These are phyloP conservation scores for Ia io DNA, from an alignment of 2,113 vertebrate genomes.

Conservation along the genomic window DNA sequence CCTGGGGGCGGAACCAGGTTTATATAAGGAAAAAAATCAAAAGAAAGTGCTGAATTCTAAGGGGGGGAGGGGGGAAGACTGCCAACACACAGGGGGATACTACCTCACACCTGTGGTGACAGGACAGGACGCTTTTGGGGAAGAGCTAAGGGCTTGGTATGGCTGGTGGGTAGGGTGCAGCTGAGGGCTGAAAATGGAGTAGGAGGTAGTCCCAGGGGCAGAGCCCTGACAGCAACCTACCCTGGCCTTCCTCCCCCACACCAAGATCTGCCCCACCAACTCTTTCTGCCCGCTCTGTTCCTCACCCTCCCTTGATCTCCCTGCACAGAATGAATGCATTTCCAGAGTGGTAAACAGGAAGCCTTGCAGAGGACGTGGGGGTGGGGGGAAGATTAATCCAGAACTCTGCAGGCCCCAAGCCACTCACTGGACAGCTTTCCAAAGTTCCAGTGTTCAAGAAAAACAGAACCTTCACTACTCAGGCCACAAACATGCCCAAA, in stretches of 20 bases:
- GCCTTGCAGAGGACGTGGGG: neutral
- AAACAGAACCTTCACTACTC: neutral
- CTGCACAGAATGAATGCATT: neutral
- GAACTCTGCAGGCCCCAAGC: neutral
- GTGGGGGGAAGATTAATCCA: neutral
- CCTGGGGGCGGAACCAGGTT: neutral
- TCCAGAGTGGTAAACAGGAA: conserved; percentile 20
- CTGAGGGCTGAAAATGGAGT: accelerated
- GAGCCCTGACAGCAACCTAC: neutral
- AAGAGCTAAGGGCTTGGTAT: neutral
- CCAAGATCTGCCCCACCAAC: accelerated
- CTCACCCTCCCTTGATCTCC: neutral
- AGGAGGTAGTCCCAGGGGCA: too few species aligned
- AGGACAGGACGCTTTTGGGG: neutral
- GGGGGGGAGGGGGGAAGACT: too few species aligned
- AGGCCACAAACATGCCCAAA: neutral
- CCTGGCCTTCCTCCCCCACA: neutral
- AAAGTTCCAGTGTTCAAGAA: neutral
- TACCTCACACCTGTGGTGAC: neutral
- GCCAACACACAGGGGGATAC: neutral
- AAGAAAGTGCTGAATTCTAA: neutral
- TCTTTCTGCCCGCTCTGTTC: neutral
- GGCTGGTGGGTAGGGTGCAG: neutral
- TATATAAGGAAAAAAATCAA: neutral
- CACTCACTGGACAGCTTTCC: neutral